Evolutionary conservation across 2,113 vertebrate genomes (phyloP).

Genomic region (Bagarius yarrelli): DNA sequence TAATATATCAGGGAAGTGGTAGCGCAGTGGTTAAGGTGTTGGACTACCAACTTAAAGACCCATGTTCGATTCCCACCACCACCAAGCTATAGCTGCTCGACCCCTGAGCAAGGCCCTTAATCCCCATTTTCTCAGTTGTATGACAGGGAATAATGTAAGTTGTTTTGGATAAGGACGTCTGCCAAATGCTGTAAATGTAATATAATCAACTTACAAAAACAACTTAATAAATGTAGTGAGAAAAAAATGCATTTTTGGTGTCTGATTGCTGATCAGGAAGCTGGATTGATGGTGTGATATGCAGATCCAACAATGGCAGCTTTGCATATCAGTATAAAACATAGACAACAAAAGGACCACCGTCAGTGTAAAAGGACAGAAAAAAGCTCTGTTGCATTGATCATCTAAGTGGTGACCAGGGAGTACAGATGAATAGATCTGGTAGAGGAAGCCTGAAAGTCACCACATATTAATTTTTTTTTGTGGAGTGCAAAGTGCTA

Average conservation of each 20-base stretch:
- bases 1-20: too few relatives aligned
- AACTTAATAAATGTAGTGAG: neutral
- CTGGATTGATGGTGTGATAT: neutral
- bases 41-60: too few relatives aligned
- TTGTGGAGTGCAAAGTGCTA: conserved; percentile 55
- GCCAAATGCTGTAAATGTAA: too few relatives aligned
- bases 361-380: conserved; percentile 21
- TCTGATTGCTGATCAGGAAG: neutral
- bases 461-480: conserved; percentile 41
- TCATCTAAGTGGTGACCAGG: conserved; percentile 70
- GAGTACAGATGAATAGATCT: conserved; percentile 62
- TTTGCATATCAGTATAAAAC: neutral
- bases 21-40: too few relatives aligned
- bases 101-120: too few relatives aligned
- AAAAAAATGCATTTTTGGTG: too few relatives aligned
- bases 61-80: too few relatives aligned
- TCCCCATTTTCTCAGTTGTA: too few relatives aligned
- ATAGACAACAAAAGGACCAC: neutral
- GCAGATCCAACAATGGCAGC: neutral
- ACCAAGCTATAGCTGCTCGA: too few relatives aligned
- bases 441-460: conserved; percentile 36
- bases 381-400: conserved; percentile 63
- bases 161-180: too few relatives aligned
- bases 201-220: too few relatives aligned
- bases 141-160: too few relatives aligned